Evolutionary conservation across 2,888 invertebrate genomes (phyloP), one percentile per base, ranked within the genome.

Genomic region (Gymnoscelis rufifasciata): DNA sequence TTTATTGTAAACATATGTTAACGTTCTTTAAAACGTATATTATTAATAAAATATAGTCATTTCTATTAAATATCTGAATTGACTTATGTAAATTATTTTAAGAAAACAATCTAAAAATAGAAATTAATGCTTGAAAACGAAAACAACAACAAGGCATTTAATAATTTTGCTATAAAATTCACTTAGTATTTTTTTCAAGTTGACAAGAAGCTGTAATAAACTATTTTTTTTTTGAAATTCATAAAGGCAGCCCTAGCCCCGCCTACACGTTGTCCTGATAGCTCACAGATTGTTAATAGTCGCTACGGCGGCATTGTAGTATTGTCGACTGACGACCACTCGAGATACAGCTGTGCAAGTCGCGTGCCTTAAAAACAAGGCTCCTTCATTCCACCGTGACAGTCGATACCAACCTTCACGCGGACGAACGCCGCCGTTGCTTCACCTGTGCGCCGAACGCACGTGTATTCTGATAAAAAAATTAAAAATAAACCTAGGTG

Each of bases 301-400:
- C 23, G 41, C 27, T 48, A 43, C 28, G 8, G 43, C n/a, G 27
- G 43, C 26, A 44, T 37, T 40, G 41, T 43, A 29, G 13, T 48
- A 31, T 33, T 49, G 49, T 43, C 12, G 45, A 37, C 28, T 38
- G 45, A 39, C 42, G 42, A 45, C 10, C 43, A 43, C 41, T 33
- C 43, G 47, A 48, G 29, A 42, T 47, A 47, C 43, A 49, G 41
- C 63, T 63, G 61, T 65, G 65, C 57, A 60, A 64, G 65, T 69
- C 69, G 75, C 73, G 74, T 73, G 74, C 66, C 74, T 72, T 84
- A 78, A 79, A 83, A 84, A 80, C 82, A 74, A 80, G 75, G 68
- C 71, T 69, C 66, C 66, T 56, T 56, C 68, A 64, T 60, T 64
- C 61, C 59, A 56, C 65, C 71, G 78, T 72, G 78, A 78, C 87